Base-by-base conservation (phyloP, 37 sponge, comb jelly and placozoan genomes). In the Agelas oroides region DNA sequence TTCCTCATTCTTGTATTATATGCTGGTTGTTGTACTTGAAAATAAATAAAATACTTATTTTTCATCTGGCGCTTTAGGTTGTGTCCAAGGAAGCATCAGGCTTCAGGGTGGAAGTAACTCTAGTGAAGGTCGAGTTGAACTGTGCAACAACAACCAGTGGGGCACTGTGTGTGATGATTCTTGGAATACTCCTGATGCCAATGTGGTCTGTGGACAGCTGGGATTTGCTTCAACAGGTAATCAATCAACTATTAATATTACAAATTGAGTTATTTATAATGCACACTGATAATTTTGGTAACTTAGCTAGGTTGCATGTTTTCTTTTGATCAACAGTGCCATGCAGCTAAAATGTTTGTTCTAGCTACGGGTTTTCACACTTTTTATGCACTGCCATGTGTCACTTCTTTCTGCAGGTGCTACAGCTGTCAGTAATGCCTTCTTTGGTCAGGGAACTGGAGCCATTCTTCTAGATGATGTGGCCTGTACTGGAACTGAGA, bases 401-500 rank as follows among this genome's bases (percentile, higher is more conserved):
- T 46, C 6, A 46, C 46, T 12, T 46, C 8, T 46, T 8, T n/a
- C 19, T 20, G 16, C 68, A 80, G 80, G 80, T 46, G 58, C 59
- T 53, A 56, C 36, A 27, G 71, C 72, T 55, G 11, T 62, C 61
- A 16, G 33, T 34, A 28, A 31, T 71, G 82, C 82, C 28, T 32
- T 21, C 59, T 81, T 81, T 71, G 82, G 82, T 23, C 57, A 33
- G 28, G 82, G 82, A 16, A 70, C 60, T 31, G 82, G 82, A 24
- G 3, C 40, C n/a, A 70, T 71, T 24, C 61, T 81, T 23, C 33
- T 80, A 27, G 68, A 65, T 25, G 53, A 37, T 24, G 58, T 80
- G 31, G 66, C 68, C 13, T 80, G 80, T 27, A 66, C 24, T 66
- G 80, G 80, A 25, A 80, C 34, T 38, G 80, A 80, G 54, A 21